A percentile compares a stretch with the other conserved stretches of the same genome.
Conservation (phyloP, 2,888 invertebrate genomes). For the Hirtodrosophila confusa region DNA sequence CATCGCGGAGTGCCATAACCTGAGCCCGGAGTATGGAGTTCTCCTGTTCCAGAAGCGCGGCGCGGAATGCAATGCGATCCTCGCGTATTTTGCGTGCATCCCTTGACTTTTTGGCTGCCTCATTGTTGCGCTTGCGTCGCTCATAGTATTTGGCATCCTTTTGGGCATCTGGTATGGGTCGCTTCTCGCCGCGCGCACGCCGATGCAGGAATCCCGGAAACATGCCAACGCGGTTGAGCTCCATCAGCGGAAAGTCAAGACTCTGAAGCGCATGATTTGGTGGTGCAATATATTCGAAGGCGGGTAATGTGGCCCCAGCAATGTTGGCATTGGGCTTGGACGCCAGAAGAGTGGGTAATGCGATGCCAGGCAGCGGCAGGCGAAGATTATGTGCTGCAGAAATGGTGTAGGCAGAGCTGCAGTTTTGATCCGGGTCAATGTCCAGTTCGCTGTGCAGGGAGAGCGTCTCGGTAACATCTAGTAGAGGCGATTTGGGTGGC, state of each 20-base stretch:
- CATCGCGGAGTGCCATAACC: conserved; percentile 91
- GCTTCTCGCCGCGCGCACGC: conserved; percentile 91
- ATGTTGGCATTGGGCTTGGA: conserved; percentile 44
- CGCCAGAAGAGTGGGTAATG: conserved; percentile 54
- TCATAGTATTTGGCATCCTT: conserved; percentile 97
- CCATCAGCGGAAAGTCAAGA: conserved; percentile 80
- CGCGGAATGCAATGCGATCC: conserved; percentile 94
- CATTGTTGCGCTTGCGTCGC: conserved; percentile 93
- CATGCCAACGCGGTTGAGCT: conserved; percentile 79
- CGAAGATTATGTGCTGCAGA: conserved; percentile 46
- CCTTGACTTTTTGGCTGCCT: conserved; percentile 95
- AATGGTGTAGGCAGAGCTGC: conserved; percentile 25
- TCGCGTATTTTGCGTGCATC: conserved; percentile 94
- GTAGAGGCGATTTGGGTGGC: conserved; percentile 73
- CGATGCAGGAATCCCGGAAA: conserved; percentile 82
- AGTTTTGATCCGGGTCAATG: conserved; percentile 43
- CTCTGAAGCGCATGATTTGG: conserved; percentile 59
- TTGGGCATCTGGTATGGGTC: conserved; percentile 93
- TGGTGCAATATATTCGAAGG: conserved; percentile 79
- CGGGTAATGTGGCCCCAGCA: conserved; percentile 60
- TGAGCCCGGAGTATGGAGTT: conserved; percentile 94
- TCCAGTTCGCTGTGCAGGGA: conserved; percentile 61
- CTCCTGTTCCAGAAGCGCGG: conserved; percentile 93
- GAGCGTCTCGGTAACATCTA: conserved; percentile 77
- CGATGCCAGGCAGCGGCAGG: conserved; percentile 50